Evolutionary conservation across 2,113 vertebrate species (phyloP).

Genomic region (Sinosuthora webbiana): DNA sequence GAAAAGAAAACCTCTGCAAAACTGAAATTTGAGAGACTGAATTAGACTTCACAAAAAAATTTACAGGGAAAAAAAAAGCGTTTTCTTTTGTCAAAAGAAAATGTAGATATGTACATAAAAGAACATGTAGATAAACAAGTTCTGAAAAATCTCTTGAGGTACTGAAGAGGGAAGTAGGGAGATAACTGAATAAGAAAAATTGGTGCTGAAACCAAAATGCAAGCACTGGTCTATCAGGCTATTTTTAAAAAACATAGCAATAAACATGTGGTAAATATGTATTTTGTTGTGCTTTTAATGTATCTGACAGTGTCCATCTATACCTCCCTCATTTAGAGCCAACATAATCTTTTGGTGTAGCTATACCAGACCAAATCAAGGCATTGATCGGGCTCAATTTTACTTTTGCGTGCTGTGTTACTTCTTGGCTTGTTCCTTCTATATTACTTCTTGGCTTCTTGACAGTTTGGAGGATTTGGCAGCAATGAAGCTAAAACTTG

Average conservation of each 20-base stretch:
- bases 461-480: neutral
- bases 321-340: neutral
- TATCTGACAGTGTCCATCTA: neutral
- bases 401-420: neutral
- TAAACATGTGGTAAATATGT: neutral
- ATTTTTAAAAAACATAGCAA: neutral
- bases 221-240: neutral
- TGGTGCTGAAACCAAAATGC: neutral
- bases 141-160: neutral
- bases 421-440: neutral
- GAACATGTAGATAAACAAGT: neutral
- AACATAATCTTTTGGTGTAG: neutral
- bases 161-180: neutral
- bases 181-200: neutral
- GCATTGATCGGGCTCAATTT: neutral
- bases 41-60: neutral
- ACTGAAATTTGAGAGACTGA: neutral
- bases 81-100: neutral
- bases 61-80: neutral
- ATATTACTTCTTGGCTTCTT: neutral
- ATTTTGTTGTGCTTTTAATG: neutral
- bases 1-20: slow-evolving; percentile 7
- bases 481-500: neutral
- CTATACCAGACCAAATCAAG: neutral
- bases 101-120: no score